Percentiles rank a stretch among this genome's conserved stretches.
Conservation (phyloP, 2,113 vertebrate genomes). For the Varanus salvator region DNA sequence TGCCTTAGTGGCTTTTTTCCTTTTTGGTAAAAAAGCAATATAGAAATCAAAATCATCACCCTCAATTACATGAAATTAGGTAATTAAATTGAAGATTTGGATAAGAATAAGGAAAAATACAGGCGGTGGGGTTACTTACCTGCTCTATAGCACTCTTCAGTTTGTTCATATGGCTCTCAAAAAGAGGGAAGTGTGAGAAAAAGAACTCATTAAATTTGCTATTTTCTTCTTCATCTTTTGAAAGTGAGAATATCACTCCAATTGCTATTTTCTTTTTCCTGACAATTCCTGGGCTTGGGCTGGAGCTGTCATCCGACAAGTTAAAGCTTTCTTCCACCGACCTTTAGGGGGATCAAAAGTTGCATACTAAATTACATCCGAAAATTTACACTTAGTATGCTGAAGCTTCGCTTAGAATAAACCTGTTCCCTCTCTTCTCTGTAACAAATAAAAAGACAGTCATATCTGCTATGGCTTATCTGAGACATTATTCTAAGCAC, state of each 20-base stretch:
- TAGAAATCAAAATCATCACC: too few species aligned
- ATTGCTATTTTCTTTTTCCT: slow-evolving; percentile 99
- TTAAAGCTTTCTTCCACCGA: slow-evolving; percentile 99
- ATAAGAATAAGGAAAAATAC: neutral
- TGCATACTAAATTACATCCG: slow-evolving; percentile 33
- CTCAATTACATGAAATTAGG: neutral
- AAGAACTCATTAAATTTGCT: slow-evolving; percentile 98
- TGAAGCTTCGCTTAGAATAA: slow-evolving; percentile 39
- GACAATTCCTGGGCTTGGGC: slow-evolving; percentile 87
- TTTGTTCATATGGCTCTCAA: slow-evolving; percentile 99
- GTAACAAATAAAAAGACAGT: neutral
- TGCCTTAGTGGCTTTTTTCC: too few species aligned
- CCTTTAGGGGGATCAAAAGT: slow-evolving; percentile 77
- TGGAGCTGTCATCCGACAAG: slow-evolving; percentile 93
- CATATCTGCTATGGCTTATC: neutral
- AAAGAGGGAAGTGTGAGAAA: slow-evolving; percentile 98
- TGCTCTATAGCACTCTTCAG: slow-evolving; percentile 97
- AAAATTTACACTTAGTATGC: slow-evolving; percentile 28
- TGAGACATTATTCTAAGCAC: slow-evolving; percentile 1
- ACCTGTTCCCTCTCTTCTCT: neutral
- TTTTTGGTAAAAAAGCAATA: too few species aligned
- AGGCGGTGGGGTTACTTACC: slow-evolving; percentile 75
- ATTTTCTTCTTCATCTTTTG: slow-evolving; percentile 91
- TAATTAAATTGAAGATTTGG: neutral
- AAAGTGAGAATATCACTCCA: slow-evolving; percentile 94